phyloP scores from a whole-genome alignment of 2,797 vertebrate species.

The Scolopax rusticola region DNA sequence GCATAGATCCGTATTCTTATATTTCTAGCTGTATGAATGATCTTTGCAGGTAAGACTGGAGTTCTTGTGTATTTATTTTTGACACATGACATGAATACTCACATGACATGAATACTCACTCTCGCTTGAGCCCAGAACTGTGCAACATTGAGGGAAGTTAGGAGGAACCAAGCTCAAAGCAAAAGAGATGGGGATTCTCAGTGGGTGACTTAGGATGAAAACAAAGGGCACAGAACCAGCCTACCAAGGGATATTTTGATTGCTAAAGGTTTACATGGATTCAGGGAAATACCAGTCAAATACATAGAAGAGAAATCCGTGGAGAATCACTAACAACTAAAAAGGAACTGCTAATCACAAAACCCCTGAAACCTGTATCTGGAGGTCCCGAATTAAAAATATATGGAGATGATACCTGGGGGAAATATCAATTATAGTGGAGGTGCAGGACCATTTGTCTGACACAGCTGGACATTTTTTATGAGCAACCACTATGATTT shows the following conservation, averaged over 20 bases:
- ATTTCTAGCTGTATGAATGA: constrained; percentile 98
- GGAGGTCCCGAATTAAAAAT: neutral
- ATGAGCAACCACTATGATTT: neutral
- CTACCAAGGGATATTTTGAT: neutral
- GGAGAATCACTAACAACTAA: neutral
- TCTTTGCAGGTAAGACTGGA: constrained; percentile 91
- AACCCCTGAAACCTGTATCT: neutral
- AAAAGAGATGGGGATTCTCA: neutral
- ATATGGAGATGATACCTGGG: neutral
- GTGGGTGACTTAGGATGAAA: neutral
- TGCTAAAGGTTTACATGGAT: neutral
- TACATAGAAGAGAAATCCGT: neutral
- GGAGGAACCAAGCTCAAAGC: neutral
- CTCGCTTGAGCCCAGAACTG: neutral
- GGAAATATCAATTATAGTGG: neutral
- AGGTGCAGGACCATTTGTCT: neutral
- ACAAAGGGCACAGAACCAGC: neutral
- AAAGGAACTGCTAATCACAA: neutral
- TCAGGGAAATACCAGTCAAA: neutral
- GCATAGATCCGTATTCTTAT: constrained; percentile 96
- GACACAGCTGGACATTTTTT: neutral
- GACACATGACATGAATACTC: neutral
- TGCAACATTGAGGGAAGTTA: neutral
- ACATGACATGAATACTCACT: neutral
- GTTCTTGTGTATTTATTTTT: neutral